phyloP scores from a whole-genome alignment of 2,113 vertebrate species.

The Harpagus bidentatus region DNA sequence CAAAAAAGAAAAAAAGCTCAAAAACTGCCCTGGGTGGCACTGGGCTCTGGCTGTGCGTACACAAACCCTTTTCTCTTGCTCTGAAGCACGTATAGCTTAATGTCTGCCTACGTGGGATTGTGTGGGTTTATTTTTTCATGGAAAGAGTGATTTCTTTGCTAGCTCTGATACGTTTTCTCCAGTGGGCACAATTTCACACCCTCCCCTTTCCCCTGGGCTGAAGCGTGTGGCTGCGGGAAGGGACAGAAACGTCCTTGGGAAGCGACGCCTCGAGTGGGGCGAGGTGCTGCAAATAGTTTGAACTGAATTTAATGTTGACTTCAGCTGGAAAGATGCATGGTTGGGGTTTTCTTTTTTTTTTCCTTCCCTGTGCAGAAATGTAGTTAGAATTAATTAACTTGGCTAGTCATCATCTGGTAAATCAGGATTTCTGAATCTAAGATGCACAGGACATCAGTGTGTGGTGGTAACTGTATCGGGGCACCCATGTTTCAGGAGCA shows the following conservation, averaged over 20 bases:
- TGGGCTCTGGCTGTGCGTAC: background rate
- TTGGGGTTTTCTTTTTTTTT: no score
- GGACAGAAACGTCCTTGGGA: background rate
- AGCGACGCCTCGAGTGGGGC: fast-evolving
- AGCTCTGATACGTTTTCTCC: background rate
- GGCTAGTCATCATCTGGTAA: background rate
- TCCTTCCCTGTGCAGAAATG: background rate
- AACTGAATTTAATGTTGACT: background rate
- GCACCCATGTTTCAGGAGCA: fast-evolving
- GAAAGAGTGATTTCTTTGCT: background rate
- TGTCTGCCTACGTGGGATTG: background rate
- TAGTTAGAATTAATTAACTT: background rate
- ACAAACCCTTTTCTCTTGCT: background rate
- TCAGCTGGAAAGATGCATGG: background rate
- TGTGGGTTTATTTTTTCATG: background rate
- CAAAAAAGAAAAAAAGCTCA: background rate
- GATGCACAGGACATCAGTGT: fast-evolving
- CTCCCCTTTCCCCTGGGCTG: background rate
- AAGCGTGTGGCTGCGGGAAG: background rate
- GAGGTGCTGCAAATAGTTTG: background rate
- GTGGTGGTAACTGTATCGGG: fast-evolving
- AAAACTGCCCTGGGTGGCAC: background rate
- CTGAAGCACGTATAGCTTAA: background rate
- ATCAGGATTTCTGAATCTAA: background rate
- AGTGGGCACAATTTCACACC: fast-evolving